Conservation (phyloP, 2,888 invertebrate genomes). For the Megaustenia siamemsis region DNA sequence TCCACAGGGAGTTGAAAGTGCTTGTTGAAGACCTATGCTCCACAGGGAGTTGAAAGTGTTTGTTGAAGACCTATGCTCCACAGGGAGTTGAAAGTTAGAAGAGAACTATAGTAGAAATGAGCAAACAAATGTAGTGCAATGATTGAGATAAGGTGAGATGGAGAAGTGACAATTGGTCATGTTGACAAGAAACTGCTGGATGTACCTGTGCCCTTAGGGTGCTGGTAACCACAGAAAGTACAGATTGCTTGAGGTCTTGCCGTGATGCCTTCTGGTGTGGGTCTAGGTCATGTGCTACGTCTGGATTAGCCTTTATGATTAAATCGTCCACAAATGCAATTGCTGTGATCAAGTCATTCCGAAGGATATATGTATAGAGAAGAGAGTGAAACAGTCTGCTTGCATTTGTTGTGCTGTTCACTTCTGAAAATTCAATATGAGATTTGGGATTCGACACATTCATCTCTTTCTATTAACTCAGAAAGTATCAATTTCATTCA, state of each 20-base stretch:
- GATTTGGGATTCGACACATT: too few relatives aligned
- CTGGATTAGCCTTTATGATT: slow-evolving; percentile 69
- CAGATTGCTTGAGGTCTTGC: slow-evolving; percentile 62
- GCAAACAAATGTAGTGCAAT: not conserved
- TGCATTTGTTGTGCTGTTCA: slow-evolving; percentile 65
- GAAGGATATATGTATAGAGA: slow-evolving; percentile 74
- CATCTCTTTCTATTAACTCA: too few relatives aligned
- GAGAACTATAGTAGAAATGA: too few relatives aligned
- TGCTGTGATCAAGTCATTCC: slow-evolving; percentile 67
- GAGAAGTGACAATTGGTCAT: too few relatives aligned
- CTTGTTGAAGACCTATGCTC: too few relatives aligned
- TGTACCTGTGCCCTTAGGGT: slow-evolving; percentile 68
- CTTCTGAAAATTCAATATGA: slow-evolving; percentile 54
- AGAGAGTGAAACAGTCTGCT: slow-evolving; percentile 72
- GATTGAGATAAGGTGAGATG: not conserved
- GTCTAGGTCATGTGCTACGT: slow-evolving; percentile 59
- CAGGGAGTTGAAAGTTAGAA: not conserved
- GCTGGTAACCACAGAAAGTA: slow-evolving; percentile 71
- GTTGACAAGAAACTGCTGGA: too few relatives aligned
- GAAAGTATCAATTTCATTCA: too few relatives aligned
- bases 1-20: too few relatives aligned
- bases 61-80: not conserved
- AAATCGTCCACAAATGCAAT: slow-evolving; percentile 72
- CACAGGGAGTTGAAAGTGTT: too few relatives aligned
- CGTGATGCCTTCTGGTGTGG: slow-evolving; percentile 61